Evolutionary conservation across 2,797 vertebrate genomes (phyloP), one percentile per base, ranked within the genome.

Genomic region (Chiropotes sagulatus): DNA sequence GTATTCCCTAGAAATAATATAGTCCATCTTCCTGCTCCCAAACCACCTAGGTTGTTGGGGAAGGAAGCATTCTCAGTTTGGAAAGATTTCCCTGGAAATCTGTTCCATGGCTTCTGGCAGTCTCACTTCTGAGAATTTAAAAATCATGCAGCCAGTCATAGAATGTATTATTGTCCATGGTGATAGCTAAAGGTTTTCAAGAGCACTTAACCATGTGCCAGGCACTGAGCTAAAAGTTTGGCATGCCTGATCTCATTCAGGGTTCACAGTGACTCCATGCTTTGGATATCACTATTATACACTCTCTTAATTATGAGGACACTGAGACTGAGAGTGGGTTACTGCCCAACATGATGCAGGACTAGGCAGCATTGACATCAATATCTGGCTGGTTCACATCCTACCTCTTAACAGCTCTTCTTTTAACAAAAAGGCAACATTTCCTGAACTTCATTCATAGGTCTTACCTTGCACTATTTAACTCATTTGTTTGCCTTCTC

Each of bases 81-180:
- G 36, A 85, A 84, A 44, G 76, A 88, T 20, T 94, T 81, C 85
- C 95, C 90, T 36, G 58, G 73, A 82, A 93, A 88, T 67, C 48
- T 22, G 26, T 41, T 20, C 7, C 78, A 30, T 5, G 50, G 39
- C 36, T 95, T 80, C 44, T 24, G 41, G 4, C 10, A 33, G 24
- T 24, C 44, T 85, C 70, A 41, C 57, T 75, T 30, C 54, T 19
- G 33, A 87, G 58, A 94, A 50, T 48, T 44, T 54, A 70, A 82
- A 79, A 54, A 50, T 19, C 26, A 26, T 2, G 12, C 0, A 19
- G 17, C 22, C 2, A 8, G 28, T 44, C 88, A 79, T 0, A 73
- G n/a, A 72, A 36, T 4, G 2, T 28, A 44, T 5, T 17, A 17
- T 11, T 33, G 1, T 33, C 83, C 28, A 22, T 4, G 19, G 20